These are phyloP conservation scores for Lochmaea capreae DNA, from an alignment of 2,888 invertebrate genomes.

Conservation along the genomic window DNA sequence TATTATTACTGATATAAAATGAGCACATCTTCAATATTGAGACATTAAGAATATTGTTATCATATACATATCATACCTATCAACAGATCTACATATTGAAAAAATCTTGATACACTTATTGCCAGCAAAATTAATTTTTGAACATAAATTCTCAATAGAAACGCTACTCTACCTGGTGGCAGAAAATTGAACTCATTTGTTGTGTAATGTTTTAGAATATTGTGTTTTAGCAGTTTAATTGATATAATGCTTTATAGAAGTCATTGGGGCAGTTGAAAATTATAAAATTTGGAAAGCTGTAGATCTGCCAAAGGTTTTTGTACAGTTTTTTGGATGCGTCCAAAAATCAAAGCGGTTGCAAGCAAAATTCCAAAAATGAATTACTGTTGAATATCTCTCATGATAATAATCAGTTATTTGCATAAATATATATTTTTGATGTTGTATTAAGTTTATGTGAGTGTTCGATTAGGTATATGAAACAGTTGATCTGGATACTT, in stretches of 20 bases:
- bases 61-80: slow-evolving; percentile 22
- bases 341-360: slow-evolving; percentile 44
- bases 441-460: not conserved
- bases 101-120: not conserved
- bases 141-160: too few species aligned
- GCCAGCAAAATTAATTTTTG: too few species aligned
- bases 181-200: too few species aligned
- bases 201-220: too few species aligned
- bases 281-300: not conserved
- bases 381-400: not conserved
- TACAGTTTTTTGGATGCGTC: slow-evolving; percentile 18
- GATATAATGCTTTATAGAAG: not conserved
- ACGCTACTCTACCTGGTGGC: too few species aligned
- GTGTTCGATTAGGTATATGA: slow-evolving; percentile 15
- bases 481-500: slow-evolving; percentile 12
- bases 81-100: slow-evolving; percentile 12
- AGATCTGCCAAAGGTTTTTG: slow-evolving; percentile 5
- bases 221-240: not conserved
- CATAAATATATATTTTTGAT: slow-evolving; percentile 5
- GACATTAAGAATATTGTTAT: slow-evolving; percentile 52
- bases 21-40: slow-evolving; percentile 53
- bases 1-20: slow-evolving; percentile 61
- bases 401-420: not conserved
- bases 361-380: slow-evolving; percentile 30
- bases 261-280: too few species aligned